These are phyloP conservation scores for Bombus sylvicola DNA, from an alignment of 1,140 invertebrate species.

Conservation along the genomic window DNA sequence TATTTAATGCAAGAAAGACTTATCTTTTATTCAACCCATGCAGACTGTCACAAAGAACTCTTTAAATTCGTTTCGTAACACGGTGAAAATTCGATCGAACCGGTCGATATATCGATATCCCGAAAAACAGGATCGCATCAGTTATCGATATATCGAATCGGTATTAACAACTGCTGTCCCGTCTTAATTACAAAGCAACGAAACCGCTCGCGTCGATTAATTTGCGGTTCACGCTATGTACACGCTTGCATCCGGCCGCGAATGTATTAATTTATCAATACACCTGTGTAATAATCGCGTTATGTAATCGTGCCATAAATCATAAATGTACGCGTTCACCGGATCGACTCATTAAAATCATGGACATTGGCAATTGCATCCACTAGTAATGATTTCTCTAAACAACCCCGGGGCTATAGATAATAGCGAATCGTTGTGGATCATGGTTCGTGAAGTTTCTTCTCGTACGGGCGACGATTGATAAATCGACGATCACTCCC, in stretches of 20 bases:
- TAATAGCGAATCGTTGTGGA: conserved; percentile 54
- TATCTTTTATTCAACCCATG: neutral
- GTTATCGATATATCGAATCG: conserved; percentile 26
- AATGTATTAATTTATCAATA: conserved; percentile 76
- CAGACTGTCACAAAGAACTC: neutral
- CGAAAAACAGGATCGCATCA: neutral
- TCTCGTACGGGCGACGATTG: conserved; percentile 24
- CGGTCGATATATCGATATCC: neutral
- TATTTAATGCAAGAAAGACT: neutral
- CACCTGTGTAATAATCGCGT: conserved; percentile 75
- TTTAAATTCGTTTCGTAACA: conserved; percentile 6
- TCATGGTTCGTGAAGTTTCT: conserved; percentile 32
- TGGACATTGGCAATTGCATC: conserved; percentile 65
- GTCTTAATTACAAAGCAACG: conserved; percentile 52
- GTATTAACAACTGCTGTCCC: conserved; percentile 29
- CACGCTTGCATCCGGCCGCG: conserved; percentile 31
- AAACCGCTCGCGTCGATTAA: conserved; percentile 58
- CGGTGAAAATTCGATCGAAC: conserved; percentile 2
- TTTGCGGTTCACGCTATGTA: conserved; percentile 42
- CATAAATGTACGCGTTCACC: conserved; percentile 61
- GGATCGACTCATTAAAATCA: conserved; percentile 73
- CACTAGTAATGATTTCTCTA: conserved; percentile 73
- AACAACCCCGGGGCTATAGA: conserved; percentile 63
- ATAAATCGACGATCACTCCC: conserved; percentile 54
- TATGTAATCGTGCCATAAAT: conserved; percentile 77